Evolutionary conservation across 2,113 vertebrate genomes (phyloP).

Genomic region (Zeus faber): DNA sequence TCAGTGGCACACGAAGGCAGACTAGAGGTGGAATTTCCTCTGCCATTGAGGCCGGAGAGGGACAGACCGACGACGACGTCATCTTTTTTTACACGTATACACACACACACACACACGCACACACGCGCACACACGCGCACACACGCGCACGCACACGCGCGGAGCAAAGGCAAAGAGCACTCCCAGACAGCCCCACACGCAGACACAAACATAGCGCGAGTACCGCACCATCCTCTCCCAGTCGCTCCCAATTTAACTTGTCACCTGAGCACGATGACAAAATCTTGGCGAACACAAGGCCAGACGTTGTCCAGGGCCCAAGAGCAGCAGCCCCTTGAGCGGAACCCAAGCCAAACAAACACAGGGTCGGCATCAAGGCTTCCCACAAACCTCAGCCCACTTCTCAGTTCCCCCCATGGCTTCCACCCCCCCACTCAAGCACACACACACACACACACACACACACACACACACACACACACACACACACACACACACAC

Average conservation of each 20-base stretch:
- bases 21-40: slow-evolving; percentile 96
- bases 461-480: slow-evolving; percentile 24
- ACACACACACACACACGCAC: slow-evolving; percentile 11
- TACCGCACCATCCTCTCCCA: slow-evolving; percentile 11
- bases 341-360: slow-evolving; percentile 74
- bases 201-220: slow-evolving; percentile 1
- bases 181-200: slow-evolving; percentile 10
- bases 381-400: slow-evolving; percentile 77
- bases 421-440: neutral
- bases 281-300: slow-evolving; percentile 52
- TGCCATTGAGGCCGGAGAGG: slow-evolving; percentile 77
- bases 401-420: slow-evolving; percentile 58
- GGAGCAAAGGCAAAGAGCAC: slow-evolving; percentile 11
- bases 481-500: slow-evolving; percentile 34
- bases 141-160: slow-evolving; percentile 4
- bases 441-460: neutral
- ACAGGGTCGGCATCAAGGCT: slow-evolving; percentile 68
- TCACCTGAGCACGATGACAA: slow-evolving; percentile 80
- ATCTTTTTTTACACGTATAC: slow-evolving; percentile 35
- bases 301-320: slow-evolving; percentile 45
- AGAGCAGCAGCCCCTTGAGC: slow-evolving; percentile 58
- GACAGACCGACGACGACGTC: slow-evolving; percentile 76
- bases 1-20: slow-evolving; percentile 95
- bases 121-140: slow-evolving; percentile 25
- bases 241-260: slow-evolving; percentile 65